Conservation (phyloP, 2,113 vertebrate species). For the Pluvianellus socialis region DNA sequence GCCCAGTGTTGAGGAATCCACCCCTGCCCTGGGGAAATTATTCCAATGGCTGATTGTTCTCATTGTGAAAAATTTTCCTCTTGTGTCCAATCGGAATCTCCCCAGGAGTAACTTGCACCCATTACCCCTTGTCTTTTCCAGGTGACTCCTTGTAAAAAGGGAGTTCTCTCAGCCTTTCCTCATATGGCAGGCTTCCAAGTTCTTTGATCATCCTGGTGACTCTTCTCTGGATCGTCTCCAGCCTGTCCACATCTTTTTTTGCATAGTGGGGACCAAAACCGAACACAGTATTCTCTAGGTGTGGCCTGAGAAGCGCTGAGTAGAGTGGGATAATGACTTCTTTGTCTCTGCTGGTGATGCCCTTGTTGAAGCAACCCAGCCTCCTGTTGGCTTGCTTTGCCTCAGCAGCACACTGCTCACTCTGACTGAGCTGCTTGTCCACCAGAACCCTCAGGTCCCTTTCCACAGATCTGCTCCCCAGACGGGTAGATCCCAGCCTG, state of each 20-base stretch:
- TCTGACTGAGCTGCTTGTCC: neutral
- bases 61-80: neutral
- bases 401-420: neutral
- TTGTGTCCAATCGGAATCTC: neutral
- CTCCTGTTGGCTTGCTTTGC: neutral
- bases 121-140: neutral
- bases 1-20: neutral
- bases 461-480: neutral
- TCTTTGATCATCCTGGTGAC: neutral
- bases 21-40: neutral
- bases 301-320: neutral
- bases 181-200: neutral
- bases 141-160: neutral
- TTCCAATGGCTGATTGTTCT: neutral
- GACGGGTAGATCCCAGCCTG: neutral
- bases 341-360: neutral
- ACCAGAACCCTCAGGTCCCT: neutral
- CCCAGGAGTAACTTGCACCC: neutral
- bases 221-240: neutral
- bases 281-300: neutral
- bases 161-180: neutral
- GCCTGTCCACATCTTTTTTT: neutral
- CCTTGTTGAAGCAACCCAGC: neutral
- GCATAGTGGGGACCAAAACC: neutral
- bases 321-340: neutral